Percentiles rank a stretch among this genome's conserved stretches.
These are phyloP conservation scores for Whitmania pigra DNA, from an alignment of 1,140 invertebrate species.

Conservation along the genomic window DNA sequence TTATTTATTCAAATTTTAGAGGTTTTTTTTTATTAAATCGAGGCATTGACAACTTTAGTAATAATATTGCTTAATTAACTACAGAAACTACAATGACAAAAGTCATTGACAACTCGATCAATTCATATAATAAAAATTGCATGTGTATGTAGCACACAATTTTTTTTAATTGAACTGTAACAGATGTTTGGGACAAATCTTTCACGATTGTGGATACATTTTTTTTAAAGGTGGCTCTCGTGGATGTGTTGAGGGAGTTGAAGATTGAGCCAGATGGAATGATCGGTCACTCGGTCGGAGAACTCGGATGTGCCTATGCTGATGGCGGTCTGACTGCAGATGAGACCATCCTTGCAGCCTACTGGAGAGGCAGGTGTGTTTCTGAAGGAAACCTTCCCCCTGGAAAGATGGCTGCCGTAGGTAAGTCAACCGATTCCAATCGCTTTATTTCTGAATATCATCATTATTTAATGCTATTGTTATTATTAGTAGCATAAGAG, in stretches of 20 bases:
- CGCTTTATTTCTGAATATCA: background rate
- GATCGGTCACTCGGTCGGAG: slow-evolving; percentile 72
- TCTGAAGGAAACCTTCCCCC: slow-evolving; percentile 58
- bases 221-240: slow-evolving; percentile 62
- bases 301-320: slow-evolving; percentile 78
- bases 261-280: slow-evolving; percentile 79
- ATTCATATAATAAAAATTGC: background rate
- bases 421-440: slow-evolving; percentile 33
- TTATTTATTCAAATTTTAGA: background rate
- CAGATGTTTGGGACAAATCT: background rate
- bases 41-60: no score
- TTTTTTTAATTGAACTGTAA: background rate
- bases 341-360: slow-evolving; percentile 80
- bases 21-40: background rate
- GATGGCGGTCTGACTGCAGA: slow-evolving; percentile 83
- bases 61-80: background rate
- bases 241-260: slow-evolving; percentile 65
- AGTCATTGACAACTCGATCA: no score
- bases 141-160: background rate
- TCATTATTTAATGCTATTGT: background rate
- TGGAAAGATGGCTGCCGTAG: slow-evolving; percentile 73
- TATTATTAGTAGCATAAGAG: background rate
- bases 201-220: background rate
- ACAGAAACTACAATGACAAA: no score
- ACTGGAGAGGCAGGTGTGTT: slow-evolving; percentile 76